Base-by-base conservation (phyloP, 2,888 invertebrate genomes). In the Theretra japonica region DNA sequence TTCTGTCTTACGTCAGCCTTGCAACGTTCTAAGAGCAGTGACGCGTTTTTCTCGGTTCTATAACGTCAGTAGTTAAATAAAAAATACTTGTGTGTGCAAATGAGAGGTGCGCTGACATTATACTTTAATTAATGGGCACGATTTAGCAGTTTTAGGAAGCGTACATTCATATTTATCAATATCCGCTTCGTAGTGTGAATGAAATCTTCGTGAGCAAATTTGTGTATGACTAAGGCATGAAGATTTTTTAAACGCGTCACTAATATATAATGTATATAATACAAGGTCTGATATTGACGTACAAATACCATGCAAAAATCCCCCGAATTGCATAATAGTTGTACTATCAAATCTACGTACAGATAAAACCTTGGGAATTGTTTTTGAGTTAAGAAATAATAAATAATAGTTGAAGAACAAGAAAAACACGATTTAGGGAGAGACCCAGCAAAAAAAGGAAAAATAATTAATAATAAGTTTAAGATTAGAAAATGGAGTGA, bases 121-220 rank as follows among this genome's bases (percentile, higher is more conserved):
- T 28, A 17, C 48, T 65, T 41, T 17, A 65, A 23, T 65, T 65
- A 5, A 48, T 15, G 5, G 23, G 17, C 65, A 65, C 48, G 48
- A 65, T 65, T 65, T 65, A 23, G 48, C 5, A 17, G 41, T 65
- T 48, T 48, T 65, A 65, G 48, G 65, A 65, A 65, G 17, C 41
- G 6, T 48, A 23, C 15, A 17, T 48, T 48, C 1, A 15, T n/a
- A 21, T 65, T 65, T 65, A 58, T 58, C 11, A 65, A 65, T 41
- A 65, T 65, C 48, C 48, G 65, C 41, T 17, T 65, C 23, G 15
- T 65, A 48, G 48, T 65, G 23, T 65, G 65, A 65, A 65, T 48
- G 17, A 48, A 65, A 65, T 48, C 65, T 65, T 65, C 65, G 65
- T 48, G 65, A 65, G 15, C 48, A 59, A 25, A 59, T 59, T 59